These are phyloP conservation scores for Chlorops oryzae DNA, from an alignment of 1,140 invertebrate species.

Conservation along the genomic window DNA sequence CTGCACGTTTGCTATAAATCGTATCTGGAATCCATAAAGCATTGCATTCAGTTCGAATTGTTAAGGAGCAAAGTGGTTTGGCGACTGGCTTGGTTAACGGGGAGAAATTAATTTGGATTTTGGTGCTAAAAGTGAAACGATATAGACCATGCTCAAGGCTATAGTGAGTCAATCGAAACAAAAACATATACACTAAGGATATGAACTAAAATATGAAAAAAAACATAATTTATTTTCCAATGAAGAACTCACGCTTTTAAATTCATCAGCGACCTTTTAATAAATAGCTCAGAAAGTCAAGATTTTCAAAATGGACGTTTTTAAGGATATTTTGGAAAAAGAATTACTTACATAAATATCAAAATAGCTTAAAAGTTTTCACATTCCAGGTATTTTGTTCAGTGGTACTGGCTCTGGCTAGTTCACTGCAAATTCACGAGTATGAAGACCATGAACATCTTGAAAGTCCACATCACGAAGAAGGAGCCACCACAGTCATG, in stretches of 20 bases:
- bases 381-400: slow-evolving; percentile 28
- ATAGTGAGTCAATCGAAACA: slow-evolving; percentile 1
- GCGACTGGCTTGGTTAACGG: too few species aligned
- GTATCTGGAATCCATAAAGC: slow-evolving; percentile 40
- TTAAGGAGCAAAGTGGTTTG: slow-evolving; percentile 21
- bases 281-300: too few species aligned
- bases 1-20: slow-evolving; percentile 36
- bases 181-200: slow-evolving; percentile 1
- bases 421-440: slow-evolving; percentile 36
- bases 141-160: slow-evolving; percentile 4
- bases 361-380: background rate
- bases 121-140: background rate
- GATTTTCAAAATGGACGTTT: too few species aligned
- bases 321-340: background rate
- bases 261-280: background rate
- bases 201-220: slow-evolving; percentile 2
- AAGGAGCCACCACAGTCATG: slow-evolving; percentile 55
- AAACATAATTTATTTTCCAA: background rate
- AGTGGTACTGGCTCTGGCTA: slow-evolving; percentile 20
- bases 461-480: slow-evolving; percentile 20
- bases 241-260: background rate
- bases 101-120: too few species aligned
- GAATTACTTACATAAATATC: too few species aligned
- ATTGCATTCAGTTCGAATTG: slow-evolving; percentile 33
- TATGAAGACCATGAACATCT: slow-evolving; percentile 19